phyloP scores from a whole-genome alignment of 2,888 invertebrate species.

The Philonicus albiceps region DNA sequence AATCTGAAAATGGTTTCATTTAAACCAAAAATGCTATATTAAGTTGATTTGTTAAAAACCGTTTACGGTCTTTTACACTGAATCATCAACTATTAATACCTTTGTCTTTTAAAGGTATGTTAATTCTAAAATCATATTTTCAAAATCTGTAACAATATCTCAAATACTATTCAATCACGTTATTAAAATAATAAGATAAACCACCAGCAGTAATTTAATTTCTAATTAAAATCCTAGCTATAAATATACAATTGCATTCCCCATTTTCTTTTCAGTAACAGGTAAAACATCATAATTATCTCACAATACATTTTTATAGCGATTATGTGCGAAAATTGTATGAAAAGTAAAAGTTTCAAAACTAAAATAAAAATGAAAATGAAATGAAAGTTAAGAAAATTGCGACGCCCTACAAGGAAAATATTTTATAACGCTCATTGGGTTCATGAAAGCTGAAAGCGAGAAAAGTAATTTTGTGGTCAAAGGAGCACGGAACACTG shows the following conservation, averaged over 20 bases:
- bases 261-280: background rate
- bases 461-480: background rate
- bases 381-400: background rate
- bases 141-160: too few relatives aligned
- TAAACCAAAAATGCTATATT: too few relatives aligned
- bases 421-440: background rate
- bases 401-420: background rate
- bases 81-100: too few relatives aligned
- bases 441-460: background rate
- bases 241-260: background rate
- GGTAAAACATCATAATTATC: background rate
- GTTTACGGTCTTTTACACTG: too few relatives aligned
- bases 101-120: too few relatives aligned
- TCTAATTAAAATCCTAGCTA: too few relatives aligned
- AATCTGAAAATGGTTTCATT: too few relatives aligned
- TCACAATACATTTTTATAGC: background rate
- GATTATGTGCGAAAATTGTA: background rate
- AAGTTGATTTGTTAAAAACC: too few relatives aligned
- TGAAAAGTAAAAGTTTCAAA: background rate
- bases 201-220: too few relatives aligned
- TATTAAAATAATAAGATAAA: too few relatives aligned
- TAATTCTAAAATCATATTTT: too few relatives aligned
- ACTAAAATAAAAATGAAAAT: background rate
- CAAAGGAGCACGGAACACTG: background rate
- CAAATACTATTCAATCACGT: too few relatives aligned